A percentile compares a stretch with the other conserved stretches of the same genome.
phyloP scores from a whole-genome alignment of 2,888 invertebrate genomes.

The Tolmerus cingulatus region DNA sequence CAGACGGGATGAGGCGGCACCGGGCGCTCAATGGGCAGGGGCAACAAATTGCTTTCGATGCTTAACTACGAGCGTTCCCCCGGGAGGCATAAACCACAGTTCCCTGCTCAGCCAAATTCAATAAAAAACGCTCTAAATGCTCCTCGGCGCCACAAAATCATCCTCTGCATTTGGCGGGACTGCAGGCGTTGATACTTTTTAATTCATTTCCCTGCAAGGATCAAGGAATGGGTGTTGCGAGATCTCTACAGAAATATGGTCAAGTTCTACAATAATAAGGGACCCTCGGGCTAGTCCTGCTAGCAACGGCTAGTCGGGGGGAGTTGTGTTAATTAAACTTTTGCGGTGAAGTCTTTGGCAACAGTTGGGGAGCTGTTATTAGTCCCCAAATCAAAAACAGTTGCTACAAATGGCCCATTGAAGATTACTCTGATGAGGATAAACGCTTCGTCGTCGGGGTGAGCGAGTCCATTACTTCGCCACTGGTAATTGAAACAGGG shows the following conservation, averaged over 20 bases:
- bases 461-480: neutral
- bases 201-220: neutral
- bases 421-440: neutral
- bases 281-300: neutral
- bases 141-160: conserved; percentile 39
- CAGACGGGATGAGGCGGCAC: neutral
- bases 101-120: conserved; percentile 47
- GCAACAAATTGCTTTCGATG: conserved; percentile 47
- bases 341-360: conserved; percentile 9
- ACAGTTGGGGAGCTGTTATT: conserved; percentile 27
- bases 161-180: conserved; percentile 46
- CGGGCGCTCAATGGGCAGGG: conserved; percentile 5
- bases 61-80: conserved; percentile 46
- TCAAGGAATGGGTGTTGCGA: neutral
- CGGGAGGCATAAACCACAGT: conserved; percentile 46
- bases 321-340: conserved; percentile 38
- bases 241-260: conserved; percentile 1
- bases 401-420: conserved; percentile 24
- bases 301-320: neutral
- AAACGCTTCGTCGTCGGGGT: neutral
- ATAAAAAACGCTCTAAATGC: conserved; percentile 49
- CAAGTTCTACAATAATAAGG: conserved; percentile 17
- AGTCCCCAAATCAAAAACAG: conserved; percentile 35
- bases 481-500: neutral
- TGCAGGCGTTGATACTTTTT: conserved; percentile 28